A percentile compares a stretch with the other conserved stretches of the same genome.
Conservation (phyloP, 2,797 vertebrate species). For the Melanotaenia boesemani region DNA sequence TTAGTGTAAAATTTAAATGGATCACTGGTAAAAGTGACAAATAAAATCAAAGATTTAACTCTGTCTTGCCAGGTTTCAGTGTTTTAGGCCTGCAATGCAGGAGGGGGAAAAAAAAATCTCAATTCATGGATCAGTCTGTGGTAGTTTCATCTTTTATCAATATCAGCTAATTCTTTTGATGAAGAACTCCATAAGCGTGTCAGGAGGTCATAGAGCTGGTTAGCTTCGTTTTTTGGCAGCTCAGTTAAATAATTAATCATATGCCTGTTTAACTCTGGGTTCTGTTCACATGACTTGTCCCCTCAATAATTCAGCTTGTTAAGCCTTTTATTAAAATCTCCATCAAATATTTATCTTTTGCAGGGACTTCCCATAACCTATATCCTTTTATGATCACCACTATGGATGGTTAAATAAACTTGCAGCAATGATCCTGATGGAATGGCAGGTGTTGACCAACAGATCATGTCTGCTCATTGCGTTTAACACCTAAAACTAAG, state of each 20-base stretch:
- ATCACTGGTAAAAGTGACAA: too few species aligned
- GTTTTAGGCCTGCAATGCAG: not conserved
- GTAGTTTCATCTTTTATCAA: slow-evolving; percentile 30
- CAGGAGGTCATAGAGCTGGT: slow-evolving; percentile 52
- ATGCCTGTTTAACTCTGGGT: slow-evolving; percentile 72
- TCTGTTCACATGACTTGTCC: slow-evolving; percentile 73
- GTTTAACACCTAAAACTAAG: slow-evolving; percentile 34
- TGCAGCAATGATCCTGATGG: slow-evolving; percentile 49
- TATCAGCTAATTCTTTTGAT: slow-evolving; percentile 4
- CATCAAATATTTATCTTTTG: slow-evolving; percentile 80
- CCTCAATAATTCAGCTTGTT: slow-evolving; percentile 83
- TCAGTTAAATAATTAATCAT: slow-evolving; percentile 77
- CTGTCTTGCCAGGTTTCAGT: not conserved
- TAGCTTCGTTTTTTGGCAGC: slow-evolving; percentile 48
- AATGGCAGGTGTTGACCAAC: slow-evolving; percentile 23
- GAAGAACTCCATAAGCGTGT: slow-evolving; percentile 20
- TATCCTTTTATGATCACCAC: slow-evolving; percentile 59
- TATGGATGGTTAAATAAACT: slow-evolving; percentile 42
- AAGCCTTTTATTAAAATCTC: slow-evolving; percentile 82
- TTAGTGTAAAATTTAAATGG: too few species aligned
- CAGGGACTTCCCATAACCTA: slow-evolving; percentile 59
- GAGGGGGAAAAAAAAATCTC: not conserved
- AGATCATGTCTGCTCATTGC: slow-evolving; percentile 44
- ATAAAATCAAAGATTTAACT: not conserved
- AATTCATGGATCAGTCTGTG: not conserved